Evolutionary conservation across 2,888 invertebrate species (phyloP), one percentile per base, ranked within the genome.

Genomic region (Archips xylosteana): DNA sequence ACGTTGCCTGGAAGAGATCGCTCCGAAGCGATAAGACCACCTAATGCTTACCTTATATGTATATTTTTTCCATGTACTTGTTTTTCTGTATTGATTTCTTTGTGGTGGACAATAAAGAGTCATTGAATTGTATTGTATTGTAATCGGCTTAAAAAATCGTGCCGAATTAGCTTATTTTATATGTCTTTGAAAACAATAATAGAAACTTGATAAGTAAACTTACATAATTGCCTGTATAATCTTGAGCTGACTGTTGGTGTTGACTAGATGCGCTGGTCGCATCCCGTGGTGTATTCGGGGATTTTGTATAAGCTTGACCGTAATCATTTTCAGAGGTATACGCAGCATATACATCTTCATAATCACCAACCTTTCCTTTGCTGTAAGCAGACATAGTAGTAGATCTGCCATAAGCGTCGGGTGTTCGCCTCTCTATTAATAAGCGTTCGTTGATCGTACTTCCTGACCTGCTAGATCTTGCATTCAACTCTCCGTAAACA

Each of bases 391-490:
- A 92, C 87, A 94, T 95, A 78, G 90, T 87, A 57, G 89, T 90
- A 51, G 97, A 96, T 76, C 97, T 92, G 1, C 97, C 97, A 83
- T 98, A 98, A 12, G 97, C 97, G 83, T 98, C 98, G 0, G 97
- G 97, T 0, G 97, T 97, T 78, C 97, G 95, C 78, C 97, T 95
- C 85, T 98, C 97, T 36, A 94, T 88, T 51, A 90, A 66, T 54
- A 94, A 81, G 67, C 92, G 84, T 77, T 94, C 94, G 76, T 90
- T 92, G 0, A 86, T 80, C 61, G 83, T 82, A 81, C 82, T 87
- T 15, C 84, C 85, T 3, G 86, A 77, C 80, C 88, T 87, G 71
- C 77, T 89, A 9, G 82, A 78, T 77, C 86, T 87, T 68, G 84
- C 66, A 82, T 85, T 89, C 32, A 89, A 75, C 78, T 93, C 93